These are phyloP conservation scores for Napeogenes inachia DNA, from an alignment of 2,888 invertebrate genomes.

Conservation along the genomic window DNA sequence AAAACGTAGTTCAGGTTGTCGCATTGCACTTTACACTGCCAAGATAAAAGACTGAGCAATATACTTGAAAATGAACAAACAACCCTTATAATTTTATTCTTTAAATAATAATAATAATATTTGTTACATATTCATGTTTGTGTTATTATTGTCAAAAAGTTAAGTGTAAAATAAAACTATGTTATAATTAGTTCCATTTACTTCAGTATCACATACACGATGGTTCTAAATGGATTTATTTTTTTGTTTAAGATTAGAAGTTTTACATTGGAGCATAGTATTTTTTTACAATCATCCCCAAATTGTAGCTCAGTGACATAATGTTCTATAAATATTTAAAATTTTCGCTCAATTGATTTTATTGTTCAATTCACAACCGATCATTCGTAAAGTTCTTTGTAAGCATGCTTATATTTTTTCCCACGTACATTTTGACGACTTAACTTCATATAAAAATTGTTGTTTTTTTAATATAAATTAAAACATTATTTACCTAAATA, in stretches of 20 bases:
- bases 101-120: neutral
- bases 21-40: constrained; percentile 17
- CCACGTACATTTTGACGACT: neutral
- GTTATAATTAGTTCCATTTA: no score
- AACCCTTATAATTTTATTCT: constrained; percentile 6
- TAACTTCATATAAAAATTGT: no score
- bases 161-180: no score
- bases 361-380: constrained; percentile 18
- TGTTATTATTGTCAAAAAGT: no score
- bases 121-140: no score
- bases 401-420: constrained; percentile 8
- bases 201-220: no score
- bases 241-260: no score
- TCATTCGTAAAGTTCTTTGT: constrained; percentile 10
- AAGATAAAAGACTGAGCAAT: constrained; percentile 16
- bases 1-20: constrained; percentile 21
- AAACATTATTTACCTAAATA: no score
- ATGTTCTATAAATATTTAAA: constrained; percentile 11
- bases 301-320: constrained; percentile 1
- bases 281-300: no score
- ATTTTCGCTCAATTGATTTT: constrained; percentile 21
- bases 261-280: no score
- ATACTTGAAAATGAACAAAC: constrained; percentile 15
- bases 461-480: no score
- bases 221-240: no score